phyloP scores from a whole-genome alignment of 2,113 vertebrate genomes.

The Forbesichthys agassizii region DNA sequence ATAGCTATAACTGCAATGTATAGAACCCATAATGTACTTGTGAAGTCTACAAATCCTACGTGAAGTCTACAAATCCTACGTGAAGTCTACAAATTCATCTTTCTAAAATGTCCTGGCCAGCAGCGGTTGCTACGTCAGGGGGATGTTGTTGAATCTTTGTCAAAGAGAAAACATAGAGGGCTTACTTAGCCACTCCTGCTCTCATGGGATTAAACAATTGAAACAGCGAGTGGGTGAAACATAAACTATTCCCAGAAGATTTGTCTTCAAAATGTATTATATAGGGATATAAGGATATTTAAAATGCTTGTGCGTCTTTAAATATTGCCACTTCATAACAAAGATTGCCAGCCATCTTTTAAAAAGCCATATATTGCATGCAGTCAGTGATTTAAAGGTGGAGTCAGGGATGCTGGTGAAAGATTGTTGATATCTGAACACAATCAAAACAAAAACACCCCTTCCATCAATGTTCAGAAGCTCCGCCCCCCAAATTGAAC shows the following conservation, averaged over 20 bases:
- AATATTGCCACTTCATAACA: no score
- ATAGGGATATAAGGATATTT: no score
- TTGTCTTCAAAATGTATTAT: no score
- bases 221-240: conserved; percentile 5
- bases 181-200: conserved; percentile 11
- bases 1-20: not conserved
- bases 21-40: not conserved
- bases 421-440: no score
- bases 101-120: conserved; percentile 40
- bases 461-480: no score
- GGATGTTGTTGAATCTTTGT: conserved; percentile 23
- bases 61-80: not conserved
- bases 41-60: not conserved
- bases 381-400: not conserved
- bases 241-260: not conserved
- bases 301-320: no score
- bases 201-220: conserved; percentile 13
- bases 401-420: no score
- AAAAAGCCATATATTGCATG: not conserved
- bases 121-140: conserved; percentile 44
- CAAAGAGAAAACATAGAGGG: conserved; percentile 32
- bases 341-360: not conserved
- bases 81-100: conserved; percentile 1
- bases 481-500: no score
- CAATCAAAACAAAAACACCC: no score